These are phyloP conservation scores for Oxytorus armatus DNA, from an alignment of 2,888 invertebrate genomes.

Conservation along the genomic window DNA sequence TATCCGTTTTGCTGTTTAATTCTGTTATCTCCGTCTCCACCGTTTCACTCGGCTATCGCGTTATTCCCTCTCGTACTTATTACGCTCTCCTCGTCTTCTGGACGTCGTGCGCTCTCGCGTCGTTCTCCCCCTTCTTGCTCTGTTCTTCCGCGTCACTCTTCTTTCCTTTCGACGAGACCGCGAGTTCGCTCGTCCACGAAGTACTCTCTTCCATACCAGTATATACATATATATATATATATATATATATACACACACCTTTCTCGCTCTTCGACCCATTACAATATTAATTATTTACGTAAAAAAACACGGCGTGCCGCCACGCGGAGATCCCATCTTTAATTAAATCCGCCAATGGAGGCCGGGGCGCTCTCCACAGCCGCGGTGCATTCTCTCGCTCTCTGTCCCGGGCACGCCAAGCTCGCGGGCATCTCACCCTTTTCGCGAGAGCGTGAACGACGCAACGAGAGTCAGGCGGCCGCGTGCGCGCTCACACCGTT, in stretches of 20 bases:
- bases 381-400: neutral
- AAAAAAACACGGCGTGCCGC: constrained; percentile 78
- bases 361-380: constrained; percentile 56
- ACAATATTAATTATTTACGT: constrained; percentile 80
- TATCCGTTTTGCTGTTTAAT: constrained; percentile 61
- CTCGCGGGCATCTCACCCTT: constrained; percentile 41
- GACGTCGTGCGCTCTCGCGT: constrained; percentile 55
- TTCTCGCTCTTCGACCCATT: constrained; percentile 73
- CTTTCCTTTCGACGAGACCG: constrained; percentile 43
- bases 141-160: constrained; percentile 13
- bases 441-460: constrained; percentile 43
- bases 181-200: constrained; percentile 45
- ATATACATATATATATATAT: constrained; percentile 24
- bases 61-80: constrained; percentile 30
- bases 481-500: constrained; percentile 31
- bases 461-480: constrained; percentile 17
- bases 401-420: constrained; percentile 14
- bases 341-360: constrained; percentile 79
- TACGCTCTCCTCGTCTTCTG: constrained; percentile 45
- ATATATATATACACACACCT: constrained; percentile 28
- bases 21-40: constrained; percentile 39
- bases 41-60: constrained; percentile 40
- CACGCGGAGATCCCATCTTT: constrained; percentile 79
- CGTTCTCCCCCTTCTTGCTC: constrained; percentile 45
- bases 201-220: constrained; percentile 25